These are phyloP conservation scores for Oreochromis niloticus DNA, from an alignment of 2,113 vertebrate species.

Conservation along the genomic window DNA sequence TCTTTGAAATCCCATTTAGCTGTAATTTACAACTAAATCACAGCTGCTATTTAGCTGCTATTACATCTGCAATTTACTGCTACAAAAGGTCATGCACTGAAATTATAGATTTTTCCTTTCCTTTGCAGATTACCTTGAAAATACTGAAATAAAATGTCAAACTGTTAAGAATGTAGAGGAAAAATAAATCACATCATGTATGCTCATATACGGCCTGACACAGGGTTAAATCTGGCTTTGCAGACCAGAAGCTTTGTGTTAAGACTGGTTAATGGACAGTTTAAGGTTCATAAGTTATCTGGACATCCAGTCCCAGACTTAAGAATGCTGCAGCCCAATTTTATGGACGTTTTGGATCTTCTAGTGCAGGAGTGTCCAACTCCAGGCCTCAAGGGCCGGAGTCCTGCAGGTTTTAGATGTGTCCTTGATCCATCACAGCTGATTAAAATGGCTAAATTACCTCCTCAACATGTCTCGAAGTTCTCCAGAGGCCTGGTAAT, in stretches of 20 bases:
- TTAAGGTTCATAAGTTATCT: neutral
- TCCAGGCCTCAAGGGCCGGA: neutral
- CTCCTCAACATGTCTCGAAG: neutral
- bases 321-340: neutral
- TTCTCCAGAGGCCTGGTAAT: neutral
- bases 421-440: rapidly evolving
- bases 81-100: neutral
- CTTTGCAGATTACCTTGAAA: neutral
- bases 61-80: neutral
- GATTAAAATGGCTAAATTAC: rapidly evolving
- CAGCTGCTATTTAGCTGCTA: neutral
- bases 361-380: neutral
- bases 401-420: neutral
- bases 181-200: neutral
- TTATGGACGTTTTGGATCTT: neutral
- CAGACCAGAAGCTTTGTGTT: neutral
- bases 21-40: neutral
- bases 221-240: neutral
- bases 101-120: too few species aligned
- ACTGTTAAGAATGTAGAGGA: neutral
- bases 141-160: neutral
- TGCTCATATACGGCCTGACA: neutral
- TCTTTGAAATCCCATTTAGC: neutral
- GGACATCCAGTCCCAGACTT: neutral
- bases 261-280: neutral